Evolutionary conservation across 2,797 vertebrate genomes (phyloP).

Genomic region (Potorous gilbertii): DNA sequence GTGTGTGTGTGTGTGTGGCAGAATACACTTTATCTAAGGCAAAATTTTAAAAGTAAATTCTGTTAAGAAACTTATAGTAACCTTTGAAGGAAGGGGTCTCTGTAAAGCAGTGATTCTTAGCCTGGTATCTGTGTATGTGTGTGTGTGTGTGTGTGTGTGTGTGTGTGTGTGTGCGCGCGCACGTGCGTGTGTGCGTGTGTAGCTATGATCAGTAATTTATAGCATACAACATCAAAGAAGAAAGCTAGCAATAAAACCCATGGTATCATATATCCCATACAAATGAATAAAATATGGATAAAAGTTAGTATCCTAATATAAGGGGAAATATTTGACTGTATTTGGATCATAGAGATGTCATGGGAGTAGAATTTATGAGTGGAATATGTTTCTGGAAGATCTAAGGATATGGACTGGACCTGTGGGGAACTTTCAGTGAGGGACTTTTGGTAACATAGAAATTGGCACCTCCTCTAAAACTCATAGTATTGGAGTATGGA

Average conservation of each 20-base stretch:
- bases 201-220: neutral
- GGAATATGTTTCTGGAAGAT: neutral
- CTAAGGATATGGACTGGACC: neutral
- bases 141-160: too few species aligned
- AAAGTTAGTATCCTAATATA: neutral
- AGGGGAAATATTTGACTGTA: neutral
- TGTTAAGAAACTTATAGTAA: neutral
- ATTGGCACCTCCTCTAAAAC: neutral
- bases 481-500: neutral
- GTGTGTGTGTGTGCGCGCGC: too few species aligned
- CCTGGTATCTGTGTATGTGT: too few species aligned
- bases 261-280: neutral
- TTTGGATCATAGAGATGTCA: neutral
- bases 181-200: too few species aligned
- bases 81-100: neutral
- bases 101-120: neutral
- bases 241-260: neutral
- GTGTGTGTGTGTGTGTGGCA: neutral
- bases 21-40: neutral
- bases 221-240: neutral
- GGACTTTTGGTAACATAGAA: neutral
- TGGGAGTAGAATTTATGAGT: neutral
- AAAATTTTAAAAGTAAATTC: neutral
- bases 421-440: neutral
- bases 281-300: neutral